These are phyloP conservation scores for Sinocyclocheilus rhinocerous DNA, from an alignment of 2,113 vertebrate genomes.

Conservation along the genomic window DNA sequence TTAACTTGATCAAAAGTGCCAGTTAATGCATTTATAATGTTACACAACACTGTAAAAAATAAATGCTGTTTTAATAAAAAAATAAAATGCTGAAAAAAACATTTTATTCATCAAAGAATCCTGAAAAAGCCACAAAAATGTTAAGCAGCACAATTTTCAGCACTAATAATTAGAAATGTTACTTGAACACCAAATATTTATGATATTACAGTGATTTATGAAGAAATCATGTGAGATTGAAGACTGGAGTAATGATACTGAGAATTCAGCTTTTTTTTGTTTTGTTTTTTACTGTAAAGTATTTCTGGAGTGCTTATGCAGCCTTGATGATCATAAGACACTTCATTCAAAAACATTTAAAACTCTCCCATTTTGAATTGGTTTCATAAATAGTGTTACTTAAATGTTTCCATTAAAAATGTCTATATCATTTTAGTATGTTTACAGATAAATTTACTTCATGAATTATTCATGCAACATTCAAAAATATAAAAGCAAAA, in stretches of 20 bases:
- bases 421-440: not conserved
- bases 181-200: not conserved
- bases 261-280: no score
- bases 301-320: not conserved
- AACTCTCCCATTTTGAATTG: not conserved
- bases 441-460: not conserved
- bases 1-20: not conserved
- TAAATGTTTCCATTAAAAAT: no score
- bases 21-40: not conserved
- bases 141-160: not conserved
- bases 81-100: no score
- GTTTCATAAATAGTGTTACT: not conserved
- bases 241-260: no score
- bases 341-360: not conserved
- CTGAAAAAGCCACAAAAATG: no score
- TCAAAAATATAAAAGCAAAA: not conserved
- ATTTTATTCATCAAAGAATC: no score
- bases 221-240: not conserved
- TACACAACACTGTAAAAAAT: not conserved
- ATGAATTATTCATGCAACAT: not conserved
- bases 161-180: not conserved
- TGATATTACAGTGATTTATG: not conserved
- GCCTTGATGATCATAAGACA: not conserved
- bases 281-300: not conserved
- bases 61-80: no score